phyloP scores from a whole-genome alignment of 2,797 vertebrate species.

The Pygocentrus nattereri region DNA sequence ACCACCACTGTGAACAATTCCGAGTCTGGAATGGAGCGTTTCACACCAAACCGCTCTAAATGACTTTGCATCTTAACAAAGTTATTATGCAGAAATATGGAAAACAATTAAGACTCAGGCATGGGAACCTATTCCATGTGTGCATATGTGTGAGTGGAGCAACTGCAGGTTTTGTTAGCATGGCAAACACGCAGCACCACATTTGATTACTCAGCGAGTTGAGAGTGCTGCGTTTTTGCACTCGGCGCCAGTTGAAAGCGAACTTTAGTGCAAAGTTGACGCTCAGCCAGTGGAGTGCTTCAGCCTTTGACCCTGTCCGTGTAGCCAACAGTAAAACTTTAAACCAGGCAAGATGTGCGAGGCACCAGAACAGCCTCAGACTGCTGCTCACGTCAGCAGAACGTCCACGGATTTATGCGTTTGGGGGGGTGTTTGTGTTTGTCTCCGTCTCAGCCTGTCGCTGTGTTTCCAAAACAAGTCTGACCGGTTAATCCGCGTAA shows the following conservation, averaged over 20 bases:
- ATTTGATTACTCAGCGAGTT: neutral
- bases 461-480: conserved; percentile 53
- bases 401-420: conserved; percentile 16
- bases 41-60: no score
- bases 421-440: conserved; percentile 13
- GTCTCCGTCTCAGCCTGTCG: neutral
- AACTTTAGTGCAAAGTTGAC: neutral
- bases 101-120: neutral
- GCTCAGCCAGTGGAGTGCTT: neutral
- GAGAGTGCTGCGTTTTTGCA: neutral
- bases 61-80: no score
- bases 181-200: neutral
- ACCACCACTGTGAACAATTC: no score
- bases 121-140: no score
- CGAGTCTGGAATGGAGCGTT: no score
- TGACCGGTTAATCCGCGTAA: conserved; percentile 49
- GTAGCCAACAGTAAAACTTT: conserved; percentile 26
- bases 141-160: neutral
- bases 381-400: neutral
- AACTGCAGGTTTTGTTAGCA: neutral
- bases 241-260: neutral
- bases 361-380: neutral
- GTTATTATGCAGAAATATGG: no score
- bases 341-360: neutral
- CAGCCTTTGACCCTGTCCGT: conserved; percentile 20